These are phyloP conservation scores for Temnopleurus reevesii DNA, from an alignment of 53 echinoderm and acorn worm species.

Conservation along the genomic window DNA sequence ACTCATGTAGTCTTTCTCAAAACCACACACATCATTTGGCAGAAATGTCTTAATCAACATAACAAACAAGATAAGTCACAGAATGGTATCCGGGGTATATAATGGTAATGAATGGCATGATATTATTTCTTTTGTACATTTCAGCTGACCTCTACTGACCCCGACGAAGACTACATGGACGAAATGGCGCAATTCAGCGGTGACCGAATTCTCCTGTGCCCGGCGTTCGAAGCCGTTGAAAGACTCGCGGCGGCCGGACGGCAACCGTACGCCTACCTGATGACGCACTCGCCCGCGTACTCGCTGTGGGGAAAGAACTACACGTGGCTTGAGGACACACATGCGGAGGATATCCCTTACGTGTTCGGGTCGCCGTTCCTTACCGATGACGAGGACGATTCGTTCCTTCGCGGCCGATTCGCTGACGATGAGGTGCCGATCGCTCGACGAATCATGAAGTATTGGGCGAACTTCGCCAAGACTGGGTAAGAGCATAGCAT, in stretches of 20 bases:
- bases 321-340: constrained; percentile 36
- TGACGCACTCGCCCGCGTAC: constrained; percentile 23
- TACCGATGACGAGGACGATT: background rate
- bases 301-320: background rate
- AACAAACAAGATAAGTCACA: no score
- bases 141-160: background rate
- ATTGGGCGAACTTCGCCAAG: constrained; percentile 54
- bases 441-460: constrained; percentile 11
- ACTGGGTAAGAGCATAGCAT: no score
- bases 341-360: constrained; percentile 34
- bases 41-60: no score
- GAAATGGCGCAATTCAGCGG: background rate
- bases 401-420: background rate
- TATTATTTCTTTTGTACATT: background rate
- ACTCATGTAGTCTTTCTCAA: no score
- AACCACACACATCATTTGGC: no score
- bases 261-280: constrained; percentile 12
- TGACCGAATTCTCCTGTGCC: background rate
- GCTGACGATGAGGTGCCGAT: constrained; percentile 45
- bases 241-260: background rate
- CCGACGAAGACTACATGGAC: background rate
- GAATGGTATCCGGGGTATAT: no score
- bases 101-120: no score
- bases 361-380: constrained; percentile 19
- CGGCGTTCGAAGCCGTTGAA: background rate